These are phyloP conservation scores for Zosterops hypoxanthus DNA, from an alignment of 2,113 vertebrate genomes.

Conservation along the genomic window DNA sequence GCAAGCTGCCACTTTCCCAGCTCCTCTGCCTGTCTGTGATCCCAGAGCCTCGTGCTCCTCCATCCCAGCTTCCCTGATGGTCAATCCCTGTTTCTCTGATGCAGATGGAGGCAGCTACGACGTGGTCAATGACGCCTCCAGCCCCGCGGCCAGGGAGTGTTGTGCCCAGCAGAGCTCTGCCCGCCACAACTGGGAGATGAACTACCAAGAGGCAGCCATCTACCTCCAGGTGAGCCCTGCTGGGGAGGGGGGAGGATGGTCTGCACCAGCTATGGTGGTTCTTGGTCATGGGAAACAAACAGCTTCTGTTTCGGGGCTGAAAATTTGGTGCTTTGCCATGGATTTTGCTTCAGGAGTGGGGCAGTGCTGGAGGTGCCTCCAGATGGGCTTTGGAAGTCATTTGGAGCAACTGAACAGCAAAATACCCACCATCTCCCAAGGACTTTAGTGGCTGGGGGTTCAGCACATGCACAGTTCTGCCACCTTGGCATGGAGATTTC, in stretches of 20 bases:
- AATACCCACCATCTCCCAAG: not conserved
- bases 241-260: fast-evolving
- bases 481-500: not conserved
- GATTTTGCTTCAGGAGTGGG: not conserved
- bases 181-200: constrained; percentile 92
- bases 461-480: not conserved
- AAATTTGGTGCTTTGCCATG: not conserved
- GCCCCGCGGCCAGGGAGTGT: constrained; percentile 74
- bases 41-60: not conserved
- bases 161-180: constrained; percentile 73
- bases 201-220: constrained; percentile 96
- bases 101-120: constrained; percentile 82
- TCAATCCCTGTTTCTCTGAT: not conserved
- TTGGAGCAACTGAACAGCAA: not conserved
- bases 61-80: not conserved
- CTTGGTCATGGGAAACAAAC: not conserved
- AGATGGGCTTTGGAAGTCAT: not conserved
- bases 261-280: fast-evolving
- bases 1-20: not conserved
- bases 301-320: not conserved
- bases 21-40: not conserved
- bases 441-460: not conserved
- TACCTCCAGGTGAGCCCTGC: constrained; percentile 90
- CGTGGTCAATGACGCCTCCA: constrained; percentile 71
- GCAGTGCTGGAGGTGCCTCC: not conserved